Base-by-base conservation (phyloP, 2,888 invertebrate species). In the Erpobdella octoculata region DNA sequence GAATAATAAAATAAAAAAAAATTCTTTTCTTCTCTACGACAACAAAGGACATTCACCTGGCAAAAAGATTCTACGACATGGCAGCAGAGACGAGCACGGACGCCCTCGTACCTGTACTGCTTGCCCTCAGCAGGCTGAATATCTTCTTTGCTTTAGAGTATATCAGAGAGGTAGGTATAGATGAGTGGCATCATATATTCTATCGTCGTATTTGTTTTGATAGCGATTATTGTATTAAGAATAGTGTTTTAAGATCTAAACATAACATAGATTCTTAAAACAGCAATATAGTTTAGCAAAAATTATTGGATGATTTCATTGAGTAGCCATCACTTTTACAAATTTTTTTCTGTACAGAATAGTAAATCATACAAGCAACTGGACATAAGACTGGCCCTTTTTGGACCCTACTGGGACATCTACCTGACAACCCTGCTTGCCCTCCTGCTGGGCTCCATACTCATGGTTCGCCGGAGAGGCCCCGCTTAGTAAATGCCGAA, bases 61-160 rank as follows among this genome's bases (percentile, higher is more conserved):
- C 98, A 35, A 99, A 99, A 85, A 87, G 98, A 35, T 91, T 92
- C 83, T 98, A 97, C 85, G 98, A 98, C 86, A 88, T 91, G 83
- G 95, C 96, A 0, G 92, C 92, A 0, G 92, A 95, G 82, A 91
- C 93, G 0, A 91, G 91, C 81, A 86, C 89, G 0, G 96, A 97
- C 83, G 97, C 97, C 0, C 89, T 91, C 61, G 89, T 96, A 38
- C 97, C 97, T 2, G 94, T 94, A 1, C 90, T 92, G 0, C 85
- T 97, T 33, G 97, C 96, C 0, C 85, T 96, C 28, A 86, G 91
- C 58, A 91, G 93, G 79, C 86, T 97, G 3, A 89, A 89, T 76
- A 78, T 92, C 35, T 83, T 91, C 70, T 90, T 91, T 76, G 88
- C 89, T 74, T 76, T 90, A 66, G 89, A 91, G 78, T 88, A 88